Conservation (phyloP, 2,888 invertebrate species). For the Pristionchus mayeri region DNA sequence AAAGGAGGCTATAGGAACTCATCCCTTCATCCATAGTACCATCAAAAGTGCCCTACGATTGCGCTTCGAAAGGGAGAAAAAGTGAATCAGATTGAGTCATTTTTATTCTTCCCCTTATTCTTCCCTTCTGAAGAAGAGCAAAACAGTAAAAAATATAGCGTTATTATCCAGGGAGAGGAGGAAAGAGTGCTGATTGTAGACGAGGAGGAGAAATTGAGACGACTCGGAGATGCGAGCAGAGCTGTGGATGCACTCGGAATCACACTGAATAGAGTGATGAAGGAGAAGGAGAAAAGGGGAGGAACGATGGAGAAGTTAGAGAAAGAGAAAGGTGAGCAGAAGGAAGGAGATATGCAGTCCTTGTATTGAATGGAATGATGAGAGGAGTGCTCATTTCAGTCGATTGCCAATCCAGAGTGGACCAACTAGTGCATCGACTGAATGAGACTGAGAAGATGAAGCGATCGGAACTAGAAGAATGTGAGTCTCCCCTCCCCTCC, state of each 20-base stretch:
- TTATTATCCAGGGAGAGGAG: background rate
- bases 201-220: conserved; percentile 10
- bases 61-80: background rate
- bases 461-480: conserved; percentile 43
- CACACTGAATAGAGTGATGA: background rate
- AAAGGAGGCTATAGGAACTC: background rate
- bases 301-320: conserved; percentile 15
- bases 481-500: conserved; percentile 9
- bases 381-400: no score
- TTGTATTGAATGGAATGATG: background rate
- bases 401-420: conserved; percentile 27
- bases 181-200: background rate
- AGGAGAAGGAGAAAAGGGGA: conserved; percentile 9
- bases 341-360: conserved; percentile 42
- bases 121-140: background rate
- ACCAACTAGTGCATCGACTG: conserved; percentile 4
- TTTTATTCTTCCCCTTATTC: conserved; percentile 23
- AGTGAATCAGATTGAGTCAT: conserved; percentile 37
- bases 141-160: background rate
- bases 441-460: conserved; percentile 34
- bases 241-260: conserved; percentile 25
- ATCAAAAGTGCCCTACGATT: background rate
- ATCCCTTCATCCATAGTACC: background rate
- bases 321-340: conserved; percentile 22
- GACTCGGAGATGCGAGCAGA: background rate